Percentiles rank a stretch among this genome's conserved stretches.
Evolutionary conservation across 2,113 vertebrate genomes (phyloP).

Genomic region (Athene noctua): DNA sequence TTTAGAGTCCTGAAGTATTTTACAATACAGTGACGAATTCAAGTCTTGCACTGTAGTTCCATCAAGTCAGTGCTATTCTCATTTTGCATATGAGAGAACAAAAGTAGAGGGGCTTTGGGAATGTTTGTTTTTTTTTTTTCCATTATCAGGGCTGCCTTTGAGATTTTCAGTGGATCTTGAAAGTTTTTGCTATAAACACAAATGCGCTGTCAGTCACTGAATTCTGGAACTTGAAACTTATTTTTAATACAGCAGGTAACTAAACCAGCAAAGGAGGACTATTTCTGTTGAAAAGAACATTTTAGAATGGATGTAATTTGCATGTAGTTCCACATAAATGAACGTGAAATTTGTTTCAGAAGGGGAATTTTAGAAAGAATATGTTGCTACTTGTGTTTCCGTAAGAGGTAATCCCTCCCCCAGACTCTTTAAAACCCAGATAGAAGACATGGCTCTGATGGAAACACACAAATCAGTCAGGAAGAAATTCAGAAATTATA

Average conservation of each 20-base stretch:
- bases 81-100: background rate
- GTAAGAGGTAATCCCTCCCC: background rate
- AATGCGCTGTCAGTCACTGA: background rate
- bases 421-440: background rate
- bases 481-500: background rate
- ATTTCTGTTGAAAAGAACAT: background rate
- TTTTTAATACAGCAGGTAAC: background rate
- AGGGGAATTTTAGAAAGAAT: background rate
- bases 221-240: background rate
- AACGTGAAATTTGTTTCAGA: background rate
- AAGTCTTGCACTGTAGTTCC: background rate
- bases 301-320: background rate
- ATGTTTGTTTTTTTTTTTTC: background rate
- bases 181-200: background rate
- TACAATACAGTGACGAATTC: background rate
- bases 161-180: background rate
- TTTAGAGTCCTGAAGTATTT: background rate
- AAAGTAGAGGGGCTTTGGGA: background rate
- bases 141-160: background rate
- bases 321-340: background rate
- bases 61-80: background rate
- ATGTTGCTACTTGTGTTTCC: background rate
- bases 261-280: background rate
- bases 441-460: background rate
- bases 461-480: background rate